Base-by-base conservation (phyloP, 2,888 invertebrate species). In the Aplocera efformata region DNA sequence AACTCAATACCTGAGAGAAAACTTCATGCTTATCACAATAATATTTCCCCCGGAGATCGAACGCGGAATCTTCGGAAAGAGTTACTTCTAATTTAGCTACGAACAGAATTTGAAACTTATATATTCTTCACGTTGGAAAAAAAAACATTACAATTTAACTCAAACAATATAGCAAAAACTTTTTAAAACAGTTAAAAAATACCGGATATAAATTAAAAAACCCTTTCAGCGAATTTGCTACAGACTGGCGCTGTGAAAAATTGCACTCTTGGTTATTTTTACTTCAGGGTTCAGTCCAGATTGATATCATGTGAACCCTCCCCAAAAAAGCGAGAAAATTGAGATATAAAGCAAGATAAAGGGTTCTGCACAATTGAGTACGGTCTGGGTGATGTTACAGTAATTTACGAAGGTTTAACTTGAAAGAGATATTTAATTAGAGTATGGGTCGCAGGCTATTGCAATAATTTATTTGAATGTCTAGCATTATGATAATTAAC, bases 281-380 rank as follows among this genome's bases (percentile, higher is more conserved):
- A 30, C 26, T 34, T 20, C 13, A 3, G 4, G 25, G 6, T 22
- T 26, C 41, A 22, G 6, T 22, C 22, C 41, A 34, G 41, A 76
- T 78, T 75, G 68, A 71, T 79, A 79, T 75, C 77, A 48, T 32
- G 22, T 27, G 25, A 29, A 41, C 34, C 37, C 43, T 26, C 6
- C 8, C 39, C 41, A 53, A 62, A 69, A 70, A 71, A 64, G 60
- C 54, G 68, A 67, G 45, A 33, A 71, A 79, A 81, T 73, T 72
- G 72, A 72, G 79, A 75, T 72, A 81, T 79, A 78, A 79, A 78
- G 58, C 44, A 58, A 72, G 64, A 74, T 68, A 72, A 67, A 68
- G 60, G 61, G 54, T 53, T 56, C 50, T 45, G 35, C 46, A 53
- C 51, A 58, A 62, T 50, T 33, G 50, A 57, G 58, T 55, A 49